Evolutionary conservation across 2,113 vertebrate species (phyloP).

Genomic region (Myrmophylax atrothorax): DNA sequence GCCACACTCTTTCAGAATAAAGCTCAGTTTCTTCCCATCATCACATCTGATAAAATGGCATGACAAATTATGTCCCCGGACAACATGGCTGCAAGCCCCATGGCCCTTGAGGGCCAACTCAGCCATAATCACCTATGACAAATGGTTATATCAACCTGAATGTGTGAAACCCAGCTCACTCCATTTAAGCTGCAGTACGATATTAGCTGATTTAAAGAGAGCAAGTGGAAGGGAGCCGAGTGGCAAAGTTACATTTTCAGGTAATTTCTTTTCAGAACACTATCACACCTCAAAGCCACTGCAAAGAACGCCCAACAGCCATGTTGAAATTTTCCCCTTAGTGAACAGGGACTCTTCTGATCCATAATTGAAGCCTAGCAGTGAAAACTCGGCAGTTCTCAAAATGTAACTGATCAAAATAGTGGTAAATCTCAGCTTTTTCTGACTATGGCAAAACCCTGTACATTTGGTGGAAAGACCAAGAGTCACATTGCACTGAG

Average conservation of each 20-base stretch:
- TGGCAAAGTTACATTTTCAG: neutral
- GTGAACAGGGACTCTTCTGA: neutral
- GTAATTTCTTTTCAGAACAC: neutral
- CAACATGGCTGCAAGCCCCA: rapidly evolving
- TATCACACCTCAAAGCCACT: neutral
- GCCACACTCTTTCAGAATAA: neutral
- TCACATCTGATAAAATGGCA: neutral
- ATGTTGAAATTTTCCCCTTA: neutral
- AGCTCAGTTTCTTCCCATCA: neutral
- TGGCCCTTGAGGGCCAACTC: neutral
- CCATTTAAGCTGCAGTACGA: neutral
- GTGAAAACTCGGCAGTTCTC: neutral
- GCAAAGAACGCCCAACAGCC: neutral
- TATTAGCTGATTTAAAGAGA: neutral
- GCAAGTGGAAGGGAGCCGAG: neutral
- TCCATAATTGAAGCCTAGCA: neutral
- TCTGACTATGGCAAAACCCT: neutral
- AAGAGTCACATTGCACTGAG: neutral
- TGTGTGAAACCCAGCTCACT: neutral
- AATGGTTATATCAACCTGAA: neutral
- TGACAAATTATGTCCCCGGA: neutral
- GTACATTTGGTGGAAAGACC: neutral
- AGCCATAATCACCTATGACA: neutral
- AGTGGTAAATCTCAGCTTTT: neutral
- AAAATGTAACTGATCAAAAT: neutral